Evolutionary conservation across 2,113 vertebrate species (phyloP).

Genomic region (Hydrochoerus hydrochaeris): DNA sequence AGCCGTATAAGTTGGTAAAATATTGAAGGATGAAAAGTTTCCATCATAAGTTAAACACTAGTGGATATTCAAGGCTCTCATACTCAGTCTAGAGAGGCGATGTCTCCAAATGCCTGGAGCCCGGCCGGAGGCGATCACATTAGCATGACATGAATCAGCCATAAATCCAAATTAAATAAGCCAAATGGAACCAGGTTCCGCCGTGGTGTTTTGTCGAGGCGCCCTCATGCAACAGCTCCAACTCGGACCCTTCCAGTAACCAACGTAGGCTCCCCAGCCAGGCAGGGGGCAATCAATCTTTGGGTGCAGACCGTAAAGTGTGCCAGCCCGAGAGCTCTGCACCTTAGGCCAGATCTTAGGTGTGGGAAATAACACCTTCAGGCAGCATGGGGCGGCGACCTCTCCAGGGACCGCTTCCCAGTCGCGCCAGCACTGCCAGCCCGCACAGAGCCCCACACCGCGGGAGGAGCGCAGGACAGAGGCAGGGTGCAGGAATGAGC

Average conservation of each 20-base stretch:
- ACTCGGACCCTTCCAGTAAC: background rate
- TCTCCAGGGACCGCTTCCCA: background rate
- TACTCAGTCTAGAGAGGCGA: background rate
- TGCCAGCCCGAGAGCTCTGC: background rate
- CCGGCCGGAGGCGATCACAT: background rate
- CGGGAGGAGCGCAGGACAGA: background rate
- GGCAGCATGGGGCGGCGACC: background rate
- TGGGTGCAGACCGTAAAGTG: background rate
- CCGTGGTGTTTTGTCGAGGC: fast-evolving
- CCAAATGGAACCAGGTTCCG: background rate
- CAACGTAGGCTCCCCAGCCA: background rate
- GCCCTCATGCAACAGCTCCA: fast-evolving
- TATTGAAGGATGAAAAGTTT: conserved; percentile 5
- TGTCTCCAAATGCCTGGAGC: background rate
- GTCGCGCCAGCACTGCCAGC: fast-evolving
- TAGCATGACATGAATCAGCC: background rate
- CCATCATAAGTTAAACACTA: conserved; percentile 49
- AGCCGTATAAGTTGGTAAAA: conserved; percentile 16
- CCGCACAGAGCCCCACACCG: fast-evolving
- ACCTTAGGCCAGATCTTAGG: background rate
- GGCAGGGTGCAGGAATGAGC: fast-evolving
- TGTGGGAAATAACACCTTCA: fast-evolving
- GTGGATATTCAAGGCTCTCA: conserved; percentile 24
- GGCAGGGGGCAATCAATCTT: fast-evolving
- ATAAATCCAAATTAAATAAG: conserved; percentile 66